Evolutionary conservation across 2,113 vertebrate species (phyloP), one percentile per base, ranked within the genome.

Genomic region (Cololabis saira): DNA sequence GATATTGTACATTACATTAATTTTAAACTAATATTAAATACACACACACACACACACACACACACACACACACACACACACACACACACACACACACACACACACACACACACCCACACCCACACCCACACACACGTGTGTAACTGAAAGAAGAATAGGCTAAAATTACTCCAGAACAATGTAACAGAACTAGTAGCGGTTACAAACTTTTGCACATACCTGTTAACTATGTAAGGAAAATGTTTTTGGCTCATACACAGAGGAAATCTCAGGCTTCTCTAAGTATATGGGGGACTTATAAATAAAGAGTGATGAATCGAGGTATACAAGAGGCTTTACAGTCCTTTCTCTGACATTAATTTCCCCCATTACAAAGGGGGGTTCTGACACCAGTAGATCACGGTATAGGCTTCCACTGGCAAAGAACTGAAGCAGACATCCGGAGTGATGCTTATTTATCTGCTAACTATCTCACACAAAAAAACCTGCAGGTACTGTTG

Each of bases 291-390:
- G 61, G 61, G 61, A 43, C 71, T 73, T 56, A 81, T 74, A 81
- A 85, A 88, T 81, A 82, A 73, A 81, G 82, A 85, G 55, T 81
- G 85, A 80, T 71, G 62, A 82, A 90, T 90, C 71, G 78, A 67
- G 67, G 57, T 44, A 40, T 63, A 78, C 84, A 89, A 65, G 47
- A 82, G 71, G 55, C 65, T 73, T 17, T 71, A 75, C 87, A 83
- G 72, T 69, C 63, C 64, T 75, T 64, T 81, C 80, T 68, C 69
- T 67, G 67, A 69, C 82, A 85, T 85, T 89, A 61, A 69, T 82
- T 71, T 85, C 82, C 62, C 65, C 65, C 43, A 62, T 82, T 81
- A 79, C 21, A 44, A 60, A 10, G 15, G 60, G 60, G 52, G 61
- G 80, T 76, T 50, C 51, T 5, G 0, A 60, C 74, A 41, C 42